Base-by-base conservation (phyloP, 2,797 vertebrate species). In the Acanthopagrus latus region DNA sequence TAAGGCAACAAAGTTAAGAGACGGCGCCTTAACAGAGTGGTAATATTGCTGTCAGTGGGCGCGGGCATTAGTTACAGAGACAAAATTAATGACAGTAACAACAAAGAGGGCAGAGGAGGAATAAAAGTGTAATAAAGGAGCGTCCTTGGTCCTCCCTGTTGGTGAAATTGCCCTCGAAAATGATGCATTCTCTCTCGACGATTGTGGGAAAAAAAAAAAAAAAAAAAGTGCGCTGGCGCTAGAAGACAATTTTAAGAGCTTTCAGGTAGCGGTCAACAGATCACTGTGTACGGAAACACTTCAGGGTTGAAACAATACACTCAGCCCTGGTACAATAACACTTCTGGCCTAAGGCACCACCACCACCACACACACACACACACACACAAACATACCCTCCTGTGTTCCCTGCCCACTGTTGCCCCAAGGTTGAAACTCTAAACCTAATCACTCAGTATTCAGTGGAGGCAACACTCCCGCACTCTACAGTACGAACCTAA, bases 371-470 rank as follows among this genome's bases (percentile, higher is more conserved):
- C n/a, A n/a, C n/a, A n/a, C 33, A 59, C 23, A 81, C 56, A 56
- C 71, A 57, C 57, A 83, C 52, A 76, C 67, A 83, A 50, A 78
- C 71, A 64, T 20, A 81, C 79, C 72, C 77, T 27, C 63, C 44
- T 60, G 43, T 80, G 78, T 74, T 83, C 43, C 29, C 76, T 67
- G 76, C 67, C 72, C 82, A 78, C 71, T 65, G 33, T 85, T 79
- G 84, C 88, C 88, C 81, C 82, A 83, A 90, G 90, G 86, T 90
- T 90, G 90, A 91, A 89, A 92, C 86, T 86, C 72, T 86, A 91
- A 90, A 91, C 88, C 85, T 76, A 83, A 91, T 90, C 88, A 86
- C 58, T 52, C 55, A 69, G 65, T 75, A 48, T 87, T 83, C 81
- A 76, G 64, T 4, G 55, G 74, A 86, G 67, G 71, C 57, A 47